A percentile compares a stretch with the other conserved stretches of the same genome.
These are phyloP conservation scores for Podabrus alpinus DNA, from an alignment of 2,888 invertebrate species.

Conservation along the genomic window DNA sequence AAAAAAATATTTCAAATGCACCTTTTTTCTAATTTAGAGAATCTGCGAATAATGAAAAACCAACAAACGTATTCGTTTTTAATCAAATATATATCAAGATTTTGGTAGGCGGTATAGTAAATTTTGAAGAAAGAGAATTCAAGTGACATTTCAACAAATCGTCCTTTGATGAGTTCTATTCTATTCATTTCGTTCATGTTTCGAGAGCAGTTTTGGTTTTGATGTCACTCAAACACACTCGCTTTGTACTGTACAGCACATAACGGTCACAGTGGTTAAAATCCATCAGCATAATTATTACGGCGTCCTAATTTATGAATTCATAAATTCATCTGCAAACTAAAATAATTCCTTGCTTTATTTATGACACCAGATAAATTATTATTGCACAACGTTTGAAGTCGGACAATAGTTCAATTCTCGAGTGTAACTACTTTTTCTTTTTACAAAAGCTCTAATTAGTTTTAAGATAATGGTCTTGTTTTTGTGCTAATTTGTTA, in stretches of 20 bases:
- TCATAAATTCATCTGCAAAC: neutral
- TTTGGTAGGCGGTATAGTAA: neutral
- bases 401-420: neutral
- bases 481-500: neutral
- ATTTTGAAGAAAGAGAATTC: neutral
- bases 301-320: neutral
- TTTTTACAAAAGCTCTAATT: neutral
- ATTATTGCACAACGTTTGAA: neutral
- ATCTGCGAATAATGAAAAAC: neutral
- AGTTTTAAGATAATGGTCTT: neutral
- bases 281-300: conserved; percentile 1
- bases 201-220: conserved; percentile 3
- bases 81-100: neutral
- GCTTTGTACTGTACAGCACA: conserved; percentile 3
- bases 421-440: neutral
- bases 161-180: conserved; percentile 4
- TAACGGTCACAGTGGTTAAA: conserved; percentile 5
- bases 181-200: conserved; percentile 6
- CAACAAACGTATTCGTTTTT: neutral
- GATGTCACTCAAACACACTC: conserved; percentile 12
- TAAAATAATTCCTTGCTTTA: neutral
- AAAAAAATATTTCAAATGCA: neutral
- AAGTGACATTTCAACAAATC: conserved; percentile 10
- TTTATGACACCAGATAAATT: neutral
- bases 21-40: neutral